A percentile compares a stretch with the other conserved stretches of the same genome.
These are phyloP conservation scores for Notolabrus celidotus DNA, from an alignment of 2,797 vertebrate genomes.

Conservation along the genomic window DNA sequence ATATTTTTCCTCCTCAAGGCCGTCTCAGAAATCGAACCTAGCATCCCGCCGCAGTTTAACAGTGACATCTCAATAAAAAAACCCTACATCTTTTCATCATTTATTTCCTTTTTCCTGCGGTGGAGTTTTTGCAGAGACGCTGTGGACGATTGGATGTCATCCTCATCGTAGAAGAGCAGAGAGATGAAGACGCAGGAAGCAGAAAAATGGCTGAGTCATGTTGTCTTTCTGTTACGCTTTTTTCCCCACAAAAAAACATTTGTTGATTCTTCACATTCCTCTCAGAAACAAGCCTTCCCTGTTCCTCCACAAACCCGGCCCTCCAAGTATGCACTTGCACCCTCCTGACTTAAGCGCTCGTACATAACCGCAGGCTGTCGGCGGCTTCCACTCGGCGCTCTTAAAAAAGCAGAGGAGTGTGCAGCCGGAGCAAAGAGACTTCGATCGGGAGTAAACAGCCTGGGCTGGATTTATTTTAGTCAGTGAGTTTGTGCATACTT, in stretches of 20 bases:
- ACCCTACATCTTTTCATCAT: conserved; percentile 23
- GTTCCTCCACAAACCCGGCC: conserved; percentile 25
- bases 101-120: conserved; percentile 6
- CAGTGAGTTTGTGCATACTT: conserved; percentile 57
- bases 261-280: conserved; percentile 56
- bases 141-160: background rate
- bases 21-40: too few species aligned
- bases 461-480: conserved; percentile 23
- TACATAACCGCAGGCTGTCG: conserved; percentile 30
- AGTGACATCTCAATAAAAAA: conserved; percentile 33
- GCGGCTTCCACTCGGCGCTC: conserved; percentile 13
- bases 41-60: too few species aligned
- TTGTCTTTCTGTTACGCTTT: conserved; percentile 11
- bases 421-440: conserved; percentile 37
- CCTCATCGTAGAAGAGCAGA: conserved; percentile 31
- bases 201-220: conserved; percentile 50
- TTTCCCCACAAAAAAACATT: conserved; percentile 10
- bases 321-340: conserved; percentile 52
- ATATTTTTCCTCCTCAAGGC: too few species aligned
- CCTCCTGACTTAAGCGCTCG: conserved; percentile 13
- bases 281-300: conserved; percentile 36
- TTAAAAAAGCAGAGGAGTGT: conserved; percentile 15
- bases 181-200: conserved; percentile 54
- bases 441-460: conserved; percentile 25
- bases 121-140: conserved; percentile 19